Conservation (phyloP, 2,888 invertebrate genomes). For the Kryphioiulus occultus region DNA sequence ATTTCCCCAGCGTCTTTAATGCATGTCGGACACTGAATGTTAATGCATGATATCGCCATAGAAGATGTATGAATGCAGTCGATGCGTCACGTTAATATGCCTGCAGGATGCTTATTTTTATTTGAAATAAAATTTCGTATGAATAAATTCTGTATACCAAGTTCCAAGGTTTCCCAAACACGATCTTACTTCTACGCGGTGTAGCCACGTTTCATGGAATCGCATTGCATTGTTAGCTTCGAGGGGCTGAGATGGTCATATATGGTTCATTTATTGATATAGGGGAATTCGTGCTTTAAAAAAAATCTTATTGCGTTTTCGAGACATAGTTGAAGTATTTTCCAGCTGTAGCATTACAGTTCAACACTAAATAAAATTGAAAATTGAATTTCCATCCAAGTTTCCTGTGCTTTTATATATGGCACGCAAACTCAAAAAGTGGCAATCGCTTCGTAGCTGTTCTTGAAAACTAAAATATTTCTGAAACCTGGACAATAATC, state of each 20-base stretch:
- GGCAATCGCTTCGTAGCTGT: background rate
- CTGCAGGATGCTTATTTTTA: background rate
- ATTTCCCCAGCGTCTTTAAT: background rate
- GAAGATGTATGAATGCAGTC: background rate
- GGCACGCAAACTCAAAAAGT: background rate
- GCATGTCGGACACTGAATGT: background rate
- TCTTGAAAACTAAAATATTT: background rate
- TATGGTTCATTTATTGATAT: background rate
- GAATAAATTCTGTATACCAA: background rate
- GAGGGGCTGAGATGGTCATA: background rate
- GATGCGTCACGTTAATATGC: background rate
- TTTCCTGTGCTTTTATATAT: background rate
- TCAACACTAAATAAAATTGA: background rate
- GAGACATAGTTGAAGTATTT: background rate
- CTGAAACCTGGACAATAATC: background rate
- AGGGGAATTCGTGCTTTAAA: background rate
- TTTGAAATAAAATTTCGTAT: background rate
- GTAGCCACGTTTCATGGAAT: background rate
- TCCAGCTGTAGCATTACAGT: background rate
- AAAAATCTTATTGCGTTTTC: background rate
- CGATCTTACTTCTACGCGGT: background rate
- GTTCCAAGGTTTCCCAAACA: background rate
- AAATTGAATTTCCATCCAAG: conserved; percentile 6
- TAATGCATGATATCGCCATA: background rate
- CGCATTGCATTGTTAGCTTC: background rate